These are phyloP conservation scores for Lophotis ruficrista DNA, from an alignment of 2,113 vertebrate genomes.

Conservation along the genomic window DNA sequence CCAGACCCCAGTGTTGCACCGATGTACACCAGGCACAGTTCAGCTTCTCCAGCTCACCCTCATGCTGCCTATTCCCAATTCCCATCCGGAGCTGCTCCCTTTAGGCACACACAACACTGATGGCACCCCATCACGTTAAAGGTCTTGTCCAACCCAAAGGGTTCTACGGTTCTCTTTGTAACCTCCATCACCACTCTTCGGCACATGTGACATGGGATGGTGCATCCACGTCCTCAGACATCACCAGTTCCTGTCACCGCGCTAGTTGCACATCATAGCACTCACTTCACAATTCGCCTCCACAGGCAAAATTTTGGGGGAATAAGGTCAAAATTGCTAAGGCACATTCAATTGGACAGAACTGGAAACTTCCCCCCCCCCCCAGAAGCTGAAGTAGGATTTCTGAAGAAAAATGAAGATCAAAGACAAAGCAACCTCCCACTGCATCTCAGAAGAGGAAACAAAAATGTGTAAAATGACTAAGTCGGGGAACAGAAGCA, in stretches of 20 bases:
- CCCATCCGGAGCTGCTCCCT: neutral
- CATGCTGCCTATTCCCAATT: neutral
- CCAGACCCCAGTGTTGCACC: neutral
- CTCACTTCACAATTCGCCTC: neutral
- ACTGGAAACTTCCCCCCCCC: neutral
- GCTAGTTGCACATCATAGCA: neutral
- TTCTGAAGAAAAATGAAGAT: neutral
- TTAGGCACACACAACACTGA: neutral
- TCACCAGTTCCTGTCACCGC: neutral
- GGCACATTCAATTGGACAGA: neutral
- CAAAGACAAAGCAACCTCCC: constrained; percentile 18
- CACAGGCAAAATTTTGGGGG: neutral
- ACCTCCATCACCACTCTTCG: neutral
- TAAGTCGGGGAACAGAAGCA: neutral
- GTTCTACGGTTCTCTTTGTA: neutral
- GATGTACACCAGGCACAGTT: neutral
- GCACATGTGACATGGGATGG: rapidly evolving
- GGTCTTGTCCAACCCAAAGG: neutral
- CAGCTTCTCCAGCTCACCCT: neutral
- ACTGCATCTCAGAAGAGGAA: neutral
- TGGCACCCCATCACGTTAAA: neutral
- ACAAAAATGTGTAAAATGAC: constrained; percentile 2
- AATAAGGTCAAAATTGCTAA: neutral
- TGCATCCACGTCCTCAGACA: neutral
- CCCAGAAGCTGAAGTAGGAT: neutral